Evolutionary conservation across 2,113 vertebrate genomes (phyloP), one percentile per base, ranked within the genome.

Genomic region (Silurus glanis): DNA sequence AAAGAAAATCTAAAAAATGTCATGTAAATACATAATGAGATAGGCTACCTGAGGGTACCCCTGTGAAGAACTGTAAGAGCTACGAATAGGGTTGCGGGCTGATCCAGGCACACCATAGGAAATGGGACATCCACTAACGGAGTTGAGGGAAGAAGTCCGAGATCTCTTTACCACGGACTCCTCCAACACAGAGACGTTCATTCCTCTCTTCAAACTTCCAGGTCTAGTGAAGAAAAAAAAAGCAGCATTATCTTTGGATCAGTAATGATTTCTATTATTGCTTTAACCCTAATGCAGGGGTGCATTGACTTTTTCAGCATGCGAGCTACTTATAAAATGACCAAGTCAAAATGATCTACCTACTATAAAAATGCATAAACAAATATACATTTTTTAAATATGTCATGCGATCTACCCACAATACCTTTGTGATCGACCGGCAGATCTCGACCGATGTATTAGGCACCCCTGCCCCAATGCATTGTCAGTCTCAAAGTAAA

Each of bases 41-140:
- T 8, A 7, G 0, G n/a, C 23, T 94, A 99, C 97, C 96, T 97
- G 95, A 1, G 92, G 9, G 23, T 96, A 89, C 59, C 97, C 96
- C 1, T 91, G 87, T 9, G 95, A 94, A 8, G 98, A 99, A 89
- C 98, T 99, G 91, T 97, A 99, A 80, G 98, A 99, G 92, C 98
- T 99, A 85, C 94, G 92, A 56, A 99, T 99, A 53, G 97, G 94
- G 0, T 99, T 99, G 74, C 97, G 97, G 83, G 86, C 90, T 49
- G 95, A 96, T 67, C 96, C 95, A 1, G 92, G 93, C 37, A 96
- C 95, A 1, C 97, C 97, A 19, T 96, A 95, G 0, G 95, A 90
- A 16, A 92, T 0, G 0, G 92, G 93, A 0, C 86, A 89, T 4
- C 92, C 96, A 16, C 90, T 95, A 85, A 94, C 87, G 1, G 97